Evolutionary conservation across 2,888 invertebrate species (phyloP), one percentile per base, ranked within the genome.

Genomic region (Drosophila longiperda): DNA sequence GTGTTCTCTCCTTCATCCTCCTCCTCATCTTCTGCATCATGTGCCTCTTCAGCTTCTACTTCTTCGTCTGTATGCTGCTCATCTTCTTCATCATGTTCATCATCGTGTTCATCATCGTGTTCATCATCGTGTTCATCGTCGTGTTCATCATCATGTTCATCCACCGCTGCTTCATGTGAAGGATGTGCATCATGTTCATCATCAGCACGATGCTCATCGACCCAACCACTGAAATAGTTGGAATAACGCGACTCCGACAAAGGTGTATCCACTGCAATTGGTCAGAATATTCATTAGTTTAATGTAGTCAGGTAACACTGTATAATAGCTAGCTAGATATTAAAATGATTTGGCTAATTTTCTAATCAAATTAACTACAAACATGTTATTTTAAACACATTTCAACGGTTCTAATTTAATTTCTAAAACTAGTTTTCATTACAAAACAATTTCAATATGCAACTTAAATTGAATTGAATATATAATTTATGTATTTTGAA

Each of bases 181-280:
- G 91, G 90, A 59, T 92, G 91, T 12, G 89, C 90, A 52, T 93
- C 92, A 54, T 92, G 91, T 48, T 92, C 91, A 65, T 92, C 92
- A 1, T 89, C 83, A 34, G 78, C 84, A 0, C 93, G 90, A 83
- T 93, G 92, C 66, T 94, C 94, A 70, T 93, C 94, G 15, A 96
- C 94, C 97, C 97, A 97, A 42, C 97, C 97, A 84, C 96, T 96
- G 75, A 97, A 95, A 61, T 96, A 94, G 82, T 95, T 95, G 15
- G 97, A 96, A 93, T 96, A 97, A 48, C 95, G 94, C 29, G 96
- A 96, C 89, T 96, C 95, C 12, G 94, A 93, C 61, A 94, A 88
- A 0, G 94, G 94, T 15, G 94, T 94, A 64, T 95, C 95, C 89
- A 95, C 95, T 95, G 66, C 9, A 90, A 89, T 58, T 36, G 6